phyloP scores from a whole-genome alignment of 1,140 invertebrate species.

The Adoxophyes honmai region DNA sequence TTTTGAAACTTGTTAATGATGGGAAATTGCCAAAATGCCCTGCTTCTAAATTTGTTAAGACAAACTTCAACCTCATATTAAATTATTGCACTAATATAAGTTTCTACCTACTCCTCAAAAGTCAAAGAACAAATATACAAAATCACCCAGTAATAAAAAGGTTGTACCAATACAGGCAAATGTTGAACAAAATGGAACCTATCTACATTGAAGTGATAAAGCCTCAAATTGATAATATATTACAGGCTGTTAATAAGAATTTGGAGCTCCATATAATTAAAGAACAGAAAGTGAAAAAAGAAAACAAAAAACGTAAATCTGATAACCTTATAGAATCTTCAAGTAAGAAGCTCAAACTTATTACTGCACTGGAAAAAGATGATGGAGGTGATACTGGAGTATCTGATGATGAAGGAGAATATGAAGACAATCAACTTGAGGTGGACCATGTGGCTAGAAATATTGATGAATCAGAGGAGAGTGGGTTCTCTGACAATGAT shows the following conservation, averaged over 20 bases:
- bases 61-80: constrained; percentile 84
- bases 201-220: constrained; percentile 81
- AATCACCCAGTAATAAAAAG: constrained; percentile 92
- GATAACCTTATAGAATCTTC: constrained; percentile 49
- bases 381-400: constrained; percentile 63
- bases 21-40: constrained; percentile 77
- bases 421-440: constrained; percentile 60
- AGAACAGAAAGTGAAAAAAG: constrained; percentile 34
- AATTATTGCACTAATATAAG: constrained; percentile 92
- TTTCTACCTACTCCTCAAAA: constrained; percentile 91
- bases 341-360: constrained; percentile 66
- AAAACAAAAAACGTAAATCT: constrained; percentile 50
- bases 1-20: constrained; percentile 80
- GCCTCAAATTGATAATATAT: constrained; percentile 80
- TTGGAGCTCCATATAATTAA: constrained; percentile 61
- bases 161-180: constrained; percentile 87
- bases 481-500: constrained; percentile 65
- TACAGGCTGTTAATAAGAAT: constrained; percentile 73
- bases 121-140: constrained; percentile 82
- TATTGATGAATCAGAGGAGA: constrained; percentile 62
- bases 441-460: constrained; percentile 35
- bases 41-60: constrained; percentile 82
- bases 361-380: constrained; percentile 62
- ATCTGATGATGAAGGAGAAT: constrained; percentile 58
- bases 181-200: constrained; percentile 85